These are phyloP conservation scores for Chitala chitala DNA, from an alignment of 2,113 vertebrate species.

Conservation along the genomic window DNA sequence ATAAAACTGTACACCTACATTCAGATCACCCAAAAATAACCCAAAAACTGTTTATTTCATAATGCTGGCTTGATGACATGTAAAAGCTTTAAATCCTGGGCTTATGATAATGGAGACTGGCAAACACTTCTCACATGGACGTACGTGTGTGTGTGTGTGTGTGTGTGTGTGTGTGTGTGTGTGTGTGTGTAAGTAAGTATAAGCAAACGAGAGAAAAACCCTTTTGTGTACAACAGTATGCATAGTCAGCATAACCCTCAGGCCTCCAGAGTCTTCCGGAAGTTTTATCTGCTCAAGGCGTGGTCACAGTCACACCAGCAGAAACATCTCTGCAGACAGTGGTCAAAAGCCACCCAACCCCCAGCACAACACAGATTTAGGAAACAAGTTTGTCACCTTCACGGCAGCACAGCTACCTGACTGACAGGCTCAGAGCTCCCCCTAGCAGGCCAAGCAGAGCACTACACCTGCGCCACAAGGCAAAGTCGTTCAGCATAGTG, in stretches of 20 bases:
- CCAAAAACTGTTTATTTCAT: background rate
- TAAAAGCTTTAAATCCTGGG: background rate
- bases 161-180: background rate
- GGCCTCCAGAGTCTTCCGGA: too few relatives aligned
- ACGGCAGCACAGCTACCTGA: slow-evolving; percentile 27
- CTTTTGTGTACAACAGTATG: slow-evolving; percentile 18
- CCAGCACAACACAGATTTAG: slow-evolving; percentile 40
- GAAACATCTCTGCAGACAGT: slow-evolving; percentile 40
- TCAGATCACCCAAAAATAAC: background rate
- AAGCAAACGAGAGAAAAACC: background rate
- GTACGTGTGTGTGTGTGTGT: background rate
- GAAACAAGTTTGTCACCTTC: slow-evolving; percentile 40
- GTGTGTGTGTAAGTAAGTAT: too few relatives aligned
- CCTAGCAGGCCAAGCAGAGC: slow-evolving; percentile 55
- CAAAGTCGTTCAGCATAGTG: background rate
- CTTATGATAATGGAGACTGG: background rate
- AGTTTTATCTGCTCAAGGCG: slow-evolving; percentile 30
- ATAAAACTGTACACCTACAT: background rate
- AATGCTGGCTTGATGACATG: background rate
- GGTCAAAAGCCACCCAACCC: slow-evolving; percentile 42
- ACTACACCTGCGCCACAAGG: slow-evolving; percentile 17
- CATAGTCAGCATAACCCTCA: background rate
- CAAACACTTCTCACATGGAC: background rate
- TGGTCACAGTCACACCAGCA: slow-evolving; percentile 39
- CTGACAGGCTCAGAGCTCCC: slow-evolving; percentile 65